A percentile compares a stretch with the other conserved stretches of the same genome.
Evolutionary conservation across 2,888 invertebrate genomes (phyloP).

Genomic region (Diadromus collaris): DNA sequence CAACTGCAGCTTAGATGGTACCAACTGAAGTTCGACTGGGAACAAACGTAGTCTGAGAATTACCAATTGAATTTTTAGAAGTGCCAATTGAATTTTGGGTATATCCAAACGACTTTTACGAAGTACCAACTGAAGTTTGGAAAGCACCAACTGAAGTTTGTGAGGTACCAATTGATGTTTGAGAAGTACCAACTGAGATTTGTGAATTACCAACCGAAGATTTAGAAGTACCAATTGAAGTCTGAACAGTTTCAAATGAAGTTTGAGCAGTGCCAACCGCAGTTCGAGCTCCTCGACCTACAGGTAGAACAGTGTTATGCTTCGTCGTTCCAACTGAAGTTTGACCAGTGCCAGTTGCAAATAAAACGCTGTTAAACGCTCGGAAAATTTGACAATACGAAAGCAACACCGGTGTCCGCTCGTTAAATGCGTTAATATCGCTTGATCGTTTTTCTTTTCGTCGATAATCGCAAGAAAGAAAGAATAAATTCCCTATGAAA

Average conservation of each 20-base stretch:
- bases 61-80: too few species aligned
- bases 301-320: not conserved
- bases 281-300: not conserved
- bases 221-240: not conserved
- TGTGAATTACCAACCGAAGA: too few species aligned
- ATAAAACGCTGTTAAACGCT: too few species aligned
- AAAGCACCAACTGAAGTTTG: not conserved
- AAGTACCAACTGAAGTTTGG: too few species aligned
- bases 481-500: too few species aligned
- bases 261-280: not conserved
- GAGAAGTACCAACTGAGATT: not conserved
- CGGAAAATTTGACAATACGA: not conserved
- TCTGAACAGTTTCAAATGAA: not conserved
- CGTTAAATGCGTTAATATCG: not conserved
- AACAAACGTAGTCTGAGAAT: too few species aligned
- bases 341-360: not conserved
- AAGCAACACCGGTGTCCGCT: not conserved
- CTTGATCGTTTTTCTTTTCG: not conserved
- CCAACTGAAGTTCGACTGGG: too few species aligned
- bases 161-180: not conserved
- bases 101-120: not conserved
- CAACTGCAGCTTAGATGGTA: not conserved
- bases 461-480: not conserved
- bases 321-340: not conserved
- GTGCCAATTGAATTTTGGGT: not conserved